phyloP scores from a whole-genome alignment of 2,888 invertebrate species.

The Apotomis capreana region DNA sequence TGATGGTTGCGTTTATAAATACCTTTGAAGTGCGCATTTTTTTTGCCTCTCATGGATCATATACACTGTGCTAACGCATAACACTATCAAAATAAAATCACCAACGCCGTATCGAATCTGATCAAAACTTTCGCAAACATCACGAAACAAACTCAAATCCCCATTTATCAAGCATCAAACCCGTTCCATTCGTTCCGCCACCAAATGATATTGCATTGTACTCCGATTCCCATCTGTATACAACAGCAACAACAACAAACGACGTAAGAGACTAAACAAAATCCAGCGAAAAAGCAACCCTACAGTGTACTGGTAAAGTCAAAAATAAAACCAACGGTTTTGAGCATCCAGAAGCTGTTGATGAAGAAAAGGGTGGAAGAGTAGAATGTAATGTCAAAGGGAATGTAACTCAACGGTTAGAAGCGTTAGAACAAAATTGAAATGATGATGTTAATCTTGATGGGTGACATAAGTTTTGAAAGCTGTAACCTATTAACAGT shows the following conservation, averaged over 20 bases:
- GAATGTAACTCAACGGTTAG: neutral
- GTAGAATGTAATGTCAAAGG: neutral
- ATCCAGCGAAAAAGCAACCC: constrained; percentile 44
- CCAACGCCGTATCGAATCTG: constrained; percentile 42
- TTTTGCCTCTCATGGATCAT: neutral
- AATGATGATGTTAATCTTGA: constrained; percentile 41
- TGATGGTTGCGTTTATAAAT: too few species aligned
- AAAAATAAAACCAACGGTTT: constrained; percentile 41
- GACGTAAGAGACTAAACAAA: constrained; percentile 31
- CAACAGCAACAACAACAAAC: constrained; percentile 29
- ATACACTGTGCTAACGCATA: neutral
- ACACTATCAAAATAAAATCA: constrained; percentile 30
- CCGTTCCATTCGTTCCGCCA: constrained; percentile 67
- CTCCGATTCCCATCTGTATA: constrained; percentile 61
- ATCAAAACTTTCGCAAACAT: constrained; percentile 48
- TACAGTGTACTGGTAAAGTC: neutral
- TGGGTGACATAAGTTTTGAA: constrained; percentile 65
- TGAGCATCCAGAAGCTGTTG: constrained; percentile 16
- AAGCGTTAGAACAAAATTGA: constrained; percentile 23
- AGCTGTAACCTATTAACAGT: constrained; percentile 73
- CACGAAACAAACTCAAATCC: constrained; percentile 70
- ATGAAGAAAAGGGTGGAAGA: constrained; percentile 36
- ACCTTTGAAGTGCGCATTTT: neutral
- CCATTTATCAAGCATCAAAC: constrained; percentile 72
- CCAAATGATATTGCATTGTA: constrained; percentile 73